phyloP scores from a whole-genome alignment of 2,113 vertebrate species.

The Cnemophilus loriae region DNA sequence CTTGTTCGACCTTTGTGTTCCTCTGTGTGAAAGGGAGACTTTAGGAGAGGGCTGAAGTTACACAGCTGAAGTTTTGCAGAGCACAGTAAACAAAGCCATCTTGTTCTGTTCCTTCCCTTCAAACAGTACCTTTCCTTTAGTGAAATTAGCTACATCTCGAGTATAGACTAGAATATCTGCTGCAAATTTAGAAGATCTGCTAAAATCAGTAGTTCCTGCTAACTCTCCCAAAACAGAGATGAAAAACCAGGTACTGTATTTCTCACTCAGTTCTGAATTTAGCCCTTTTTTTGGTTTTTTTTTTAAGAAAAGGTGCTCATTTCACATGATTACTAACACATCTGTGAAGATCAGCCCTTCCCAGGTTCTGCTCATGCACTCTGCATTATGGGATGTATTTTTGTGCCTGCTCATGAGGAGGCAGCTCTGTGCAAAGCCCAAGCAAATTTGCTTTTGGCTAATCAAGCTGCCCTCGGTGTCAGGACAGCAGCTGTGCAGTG shows the following conservation, averaged over 20 bases:
- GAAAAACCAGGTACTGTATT: not conserved
- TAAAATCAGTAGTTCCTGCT: not conserved
- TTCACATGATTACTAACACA: not conserved
- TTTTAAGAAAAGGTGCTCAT: not conserved
- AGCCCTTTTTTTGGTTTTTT: no score
- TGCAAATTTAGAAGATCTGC: not conserved
- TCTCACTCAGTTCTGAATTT: not conserved
- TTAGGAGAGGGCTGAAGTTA: not conserved
- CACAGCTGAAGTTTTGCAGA: not conserved
- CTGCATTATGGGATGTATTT: not conserved
- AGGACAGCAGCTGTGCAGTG: not conserved
- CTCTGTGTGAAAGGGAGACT: not conserved
- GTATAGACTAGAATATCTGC: not conserved
- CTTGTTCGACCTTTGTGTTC: not conserved
- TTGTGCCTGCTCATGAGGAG: not conserved
- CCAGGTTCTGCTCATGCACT: not conserved
- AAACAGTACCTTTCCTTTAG: not conserved
- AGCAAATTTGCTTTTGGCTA: not conserved
- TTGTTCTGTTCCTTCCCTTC: not conserved
- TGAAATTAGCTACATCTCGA: not conserved
- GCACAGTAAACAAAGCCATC: not conserved
- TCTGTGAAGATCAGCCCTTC: not conserved
- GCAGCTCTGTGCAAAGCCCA: not conserved
- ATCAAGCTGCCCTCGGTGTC: not conserved
- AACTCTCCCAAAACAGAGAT: not conserved